phyloP scores from a whole-genome alignment of 2,797 vertebrate genomes.

The Xiphophorus birchmanni region DNA sequence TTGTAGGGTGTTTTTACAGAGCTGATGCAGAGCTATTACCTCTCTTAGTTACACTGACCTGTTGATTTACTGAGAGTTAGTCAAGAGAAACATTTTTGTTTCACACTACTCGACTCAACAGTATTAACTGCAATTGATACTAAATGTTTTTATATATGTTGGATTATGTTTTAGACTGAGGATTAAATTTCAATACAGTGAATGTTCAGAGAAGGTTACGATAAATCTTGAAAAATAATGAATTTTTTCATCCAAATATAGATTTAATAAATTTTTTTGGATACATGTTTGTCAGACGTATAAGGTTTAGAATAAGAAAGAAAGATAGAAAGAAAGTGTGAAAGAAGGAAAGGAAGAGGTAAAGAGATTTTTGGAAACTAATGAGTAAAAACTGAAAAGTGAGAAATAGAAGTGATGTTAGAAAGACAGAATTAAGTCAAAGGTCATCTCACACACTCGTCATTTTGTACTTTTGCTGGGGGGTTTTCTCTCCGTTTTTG shows the following conservation, averaged over 20 bases:
- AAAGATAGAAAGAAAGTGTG: background rate
- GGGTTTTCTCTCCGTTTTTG: background rate
- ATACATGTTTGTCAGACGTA: background rate
- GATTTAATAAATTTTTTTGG: background rate
- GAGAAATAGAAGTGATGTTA: background rate
- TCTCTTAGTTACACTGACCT: background rate
- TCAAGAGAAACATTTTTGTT: constrained; percentile 24
- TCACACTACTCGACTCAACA: constrained; percentile 38
- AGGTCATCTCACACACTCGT: background rate
- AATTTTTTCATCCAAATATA: constrained; percentile 6
- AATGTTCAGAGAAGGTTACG: constrained; percentile 26
- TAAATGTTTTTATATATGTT: constrained; percentile 35
- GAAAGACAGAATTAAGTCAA: background rate
- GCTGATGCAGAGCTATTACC: background rate
- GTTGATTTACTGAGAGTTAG: constrained; percentile 26
- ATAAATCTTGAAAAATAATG: constrained; percentile 18
- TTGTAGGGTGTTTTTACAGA: constrained; percentile 7
- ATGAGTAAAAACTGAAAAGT: background rate
- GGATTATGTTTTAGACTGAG: constrained; percentile 27
- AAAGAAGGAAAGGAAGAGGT: background rate
- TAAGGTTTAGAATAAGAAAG: background rate
- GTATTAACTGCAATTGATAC: constrained; percentile 47
- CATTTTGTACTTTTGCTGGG: background rate
- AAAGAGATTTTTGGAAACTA: background rate
- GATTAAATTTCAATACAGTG: constrained; percentile 25